Evolutionary conservation across 37 sponge, comb jelly and placozoan species (phyloP), one percentile per base, ranked within the genome.

Genomic region (Crambe crambe): DNA sequence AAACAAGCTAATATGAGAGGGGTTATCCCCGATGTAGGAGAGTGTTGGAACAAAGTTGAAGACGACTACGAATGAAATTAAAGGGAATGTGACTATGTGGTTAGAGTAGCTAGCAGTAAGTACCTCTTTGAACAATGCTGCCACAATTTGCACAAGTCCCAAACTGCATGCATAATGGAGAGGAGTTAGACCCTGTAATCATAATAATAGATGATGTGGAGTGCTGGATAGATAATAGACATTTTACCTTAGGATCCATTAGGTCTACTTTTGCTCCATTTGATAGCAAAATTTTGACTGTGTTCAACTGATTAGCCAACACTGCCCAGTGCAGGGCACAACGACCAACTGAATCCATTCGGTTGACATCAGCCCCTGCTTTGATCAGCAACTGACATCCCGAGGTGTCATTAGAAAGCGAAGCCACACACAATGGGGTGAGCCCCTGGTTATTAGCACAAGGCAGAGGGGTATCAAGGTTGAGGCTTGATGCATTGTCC

Each of bases 1-100:
- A 76, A 43, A 42, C 85, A 79, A 44, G 86, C 75, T 26, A 73
- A 15, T 68, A 85, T 85, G 31, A 90, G 76, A 58, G 86, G 63
- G 36, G 90, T 90, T 37, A 66, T 65, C 25, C 86, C 82, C 54
- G 9, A 18, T 2, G 73, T 42, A 27, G 70, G 27, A 8, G 23
- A 38, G n/a, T 25, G 4, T 60, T 26, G 23, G 17, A n/a, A 60
- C 4, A 22, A 25, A 22, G 23, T 4, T 22, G 5, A 4, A 22
- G 23, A 60, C 6, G 61, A 22, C 17, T 9, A 60, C 26, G 61
- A 26, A 25, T 6, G 21, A 60, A 20, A 22, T 60, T 4, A 26
- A n/a, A 9, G 9, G 15, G 27, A 6, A 60, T 26, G 25, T 22
- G 17, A 22, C 27, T 21, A 60, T 25, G 17, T 60, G 17, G 23